Conservation (phyloP, 2,797 vertebrate species). For the Chanos chanos region DNA sequence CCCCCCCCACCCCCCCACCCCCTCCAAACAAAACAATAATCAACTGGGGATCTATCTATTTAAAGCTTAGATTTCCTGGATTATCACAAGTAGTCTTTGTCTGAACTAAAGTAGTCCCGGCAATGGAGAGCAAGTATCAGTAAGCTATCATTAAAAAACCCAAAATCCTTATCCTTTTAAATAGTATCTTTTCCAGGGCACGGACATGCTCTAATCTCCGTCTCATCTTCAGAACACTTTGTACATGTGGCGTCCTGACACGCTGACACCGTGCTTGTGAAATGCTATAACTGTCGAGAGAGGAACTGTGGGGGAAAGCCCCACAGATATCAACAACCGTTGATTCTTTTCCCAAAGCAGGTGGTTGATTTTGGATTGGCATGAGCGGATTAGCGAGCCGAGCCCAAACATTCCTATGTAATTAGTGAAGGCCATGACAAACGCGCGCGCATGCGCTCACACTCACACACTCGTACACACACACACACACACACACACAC, state of each 20-base stretch:
- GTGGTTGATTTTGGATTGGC: conserved; percentile 60
- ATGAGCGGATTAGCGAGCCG: conserved; percentile 67
- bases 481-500: conserved; percentile 16
- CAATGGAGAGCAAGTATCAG: conserved; percentile 29
- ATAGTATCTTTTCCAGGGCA: conserved; percentile 26
- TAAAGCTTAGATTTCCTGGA: conserved; percentile 25
- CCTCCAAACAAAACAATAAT: conserved; percentile 31
- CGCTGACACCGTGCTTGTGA: conserved; percentile 37
- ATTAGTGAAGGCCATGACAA: conserved; percentile 63
- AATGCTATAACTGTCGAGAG: conserved; percentile 45
- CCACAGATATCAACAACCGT: conserved; percentile 11
- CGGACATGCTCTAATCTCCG: conserved; percentile 28
- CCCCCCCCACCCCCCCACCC: conserved; percentile 25
- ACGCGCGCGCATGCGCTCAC: conserved; percentile 1
- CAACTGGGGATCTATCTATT: conserved; percentile 18
- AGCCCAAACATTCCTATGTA: conserved; percentile 72
- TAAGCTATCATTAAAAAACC: conserved; percentile 46
- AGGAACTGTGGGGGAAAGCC: conserved; percentile 41
- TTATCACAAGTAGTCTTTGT: conserved; percentile 16
- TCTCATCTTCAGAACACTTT: conserved; percentile 27
- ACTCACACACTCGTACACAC: too few relatives aligned
- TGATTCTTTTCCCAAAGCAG: conserved; percentile 59
- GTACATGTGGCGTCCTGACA: conserved; percentile 36
- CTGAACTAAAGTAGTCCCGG: conserved; percentile 16
- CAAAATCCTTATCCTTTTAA: conserved; percentile 26